phyloP scores from a whole-genome alignment of 2,113 vertebrate species.

The Turdus rufiventris region DNA sequence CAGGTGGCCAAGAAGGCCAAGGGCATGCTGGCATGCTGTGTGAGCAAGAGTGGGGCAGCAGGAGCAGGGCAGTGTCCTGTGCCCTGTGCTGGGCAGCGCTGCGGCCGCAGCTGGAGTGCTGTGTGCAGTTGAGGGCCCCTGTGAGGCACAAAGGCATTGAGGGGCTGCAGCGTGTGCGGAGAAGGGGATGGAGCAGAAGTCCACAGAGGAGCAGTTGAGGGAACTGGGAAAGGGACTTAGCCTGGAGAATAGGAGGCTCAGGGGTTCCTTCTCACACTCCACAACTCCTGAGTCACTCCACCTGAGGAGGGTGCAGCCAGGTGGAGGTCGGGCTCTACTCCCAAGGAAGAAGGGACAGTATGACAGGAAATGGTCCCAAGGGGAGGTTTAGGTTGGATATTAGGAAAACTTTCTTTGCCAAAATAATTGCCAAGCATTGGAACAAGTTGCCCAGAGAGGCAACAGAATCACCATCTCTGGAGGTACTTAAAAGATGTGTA shows the following conservation, averaged over 20 bases:
- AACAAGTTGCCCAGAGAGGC: not conserved
- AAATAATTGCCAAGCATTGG: not conserved
- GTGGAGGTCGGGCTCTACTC: accelerated
- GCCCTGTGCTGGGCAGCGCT: accelerated
- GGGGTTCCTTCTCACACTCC: not conserved
- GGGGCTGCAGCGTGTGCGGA: not conserved
- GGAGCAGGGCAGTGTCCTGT: accelerated
- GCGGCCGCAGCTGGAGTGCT: accelerated
- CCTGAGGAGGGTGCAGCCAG: not conserved
- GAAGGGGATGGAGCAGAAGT: not conserved
- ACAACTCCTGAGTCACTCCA: not conserved
- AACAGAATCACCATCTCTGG: not conserved
- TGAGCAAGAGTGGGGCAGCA: not conserved
- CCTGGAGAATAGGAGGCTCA: not conserved
- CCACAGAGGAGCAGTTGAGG: not conserved
- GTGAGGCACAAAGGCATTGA: not conserved
- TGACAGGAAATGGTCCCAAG: not conserved
- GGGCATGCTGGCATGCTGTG: not conserved
- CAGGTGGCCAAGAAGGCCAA: not conserved
- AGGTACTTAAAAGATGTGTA: not conserved
- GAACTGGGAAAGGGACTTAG: not conserved
- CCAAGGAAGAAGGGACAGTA: not conserved
- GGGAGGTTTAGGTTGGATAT: not conserved
- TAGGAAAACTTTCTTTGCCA: not conserved
- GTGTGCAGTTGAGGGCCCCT: not conserved